A percentile compares a stretch with the other conserved stretches of the same genome.
Conservation (phyloP, 2,113 vertebrate species). For the Bubo scandiacus region DNA sequence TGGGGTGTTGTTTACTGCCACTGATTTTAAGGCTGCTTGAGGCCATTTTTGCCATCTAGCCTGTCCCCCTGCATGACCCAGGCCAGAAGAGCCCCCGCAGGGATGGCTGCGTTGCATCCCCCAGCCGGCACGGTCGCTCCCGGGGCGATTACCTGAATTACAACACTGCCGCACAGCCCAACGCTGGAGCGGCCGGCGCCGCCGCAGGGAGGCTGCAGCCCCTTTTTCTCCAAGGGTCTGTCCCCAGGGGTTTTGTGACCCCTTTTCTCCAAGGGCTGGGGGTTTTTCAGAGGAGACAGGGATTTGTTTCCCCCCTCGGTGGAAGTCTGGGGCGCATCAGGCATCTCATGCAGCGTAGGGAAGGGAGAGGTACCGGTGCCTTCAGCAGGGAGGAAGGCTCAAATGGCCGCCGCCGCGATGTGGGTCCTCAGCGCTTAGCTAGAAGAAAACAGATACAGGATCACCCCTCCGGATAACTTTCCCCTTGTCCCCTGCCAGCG, state of each 20-base stretch:
- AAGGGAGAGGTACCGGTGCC: fast-evolving
- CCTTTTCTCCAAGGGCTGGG: neutral
- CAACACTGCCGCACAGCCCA: neutral
- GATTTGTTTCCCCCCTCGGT: fast-evolving
- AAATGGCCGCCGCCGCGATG: fast-evolving
- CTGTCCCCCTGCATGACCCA: neutral
- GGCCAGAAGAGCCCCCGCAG: neutral
- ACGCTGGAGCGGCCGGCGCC: fast-evolving
- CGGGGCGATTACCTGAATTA: neutral
- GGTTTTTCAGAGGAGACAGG: neutral
- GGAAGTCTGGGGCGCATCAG: fast-evolving
- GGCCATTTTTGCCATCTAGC: neutral
- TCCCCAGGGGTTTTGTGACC: no score
- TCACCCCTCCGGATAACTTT: neutral
- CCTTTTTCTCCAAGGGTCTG: neutral
- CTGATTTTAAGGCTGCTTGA: neutral
- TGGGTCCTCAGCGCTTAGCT: fast-evolving
- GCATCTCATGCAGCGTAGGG: fast-evolving
- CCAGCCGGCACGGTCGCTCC: fast-evolving
- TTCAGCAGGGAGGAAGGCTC: neutral
- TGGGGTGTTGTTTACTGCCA: neutral
- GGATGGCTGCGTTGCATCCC: neutral
- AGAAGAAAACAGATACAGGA: neutral
- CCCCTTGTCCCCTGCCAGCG: neutral
- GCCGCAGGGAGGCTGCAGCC: neutral